Evolutionary conservation across 1,140 invertebrate species (phyloP), one percentile per base, ranked within the genome.

Genomic region (Drosophila chauvacae): DNA sequence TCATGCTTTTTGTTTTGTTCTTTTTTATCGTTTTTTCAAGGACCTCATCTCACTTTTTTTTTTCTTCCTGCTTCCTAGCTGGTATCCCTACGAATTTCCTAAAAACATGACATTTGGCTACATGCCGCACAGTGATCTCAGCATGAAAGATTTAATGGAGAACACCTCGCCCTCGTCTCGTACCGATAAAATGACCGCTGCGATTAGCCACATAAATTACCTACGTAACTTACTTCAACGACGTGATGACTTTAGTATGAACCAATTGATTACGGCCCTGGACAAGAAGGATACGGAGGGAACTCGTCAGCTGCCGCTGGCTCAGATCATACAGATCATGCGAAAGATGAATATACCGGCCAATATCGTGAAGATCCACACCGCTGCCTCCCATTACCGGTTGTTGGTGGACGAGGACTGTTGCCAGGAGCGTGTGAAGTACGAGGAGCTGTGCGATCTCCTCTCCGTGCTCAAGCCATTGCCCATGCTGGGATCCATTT

Each of bases 231-330:
- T 88, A 33, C 71, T 70, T 0, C 48, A 80, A 26, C 57, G 74
- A 4, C 73, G 74, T 2, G 42, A 68, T 3, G 48, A 80, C 10
- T 88, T 91, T 10, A 72, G 85, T 3, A 91, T 91, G 53, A 75
- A 78, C 10, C 83, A 91, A 50, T 44, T 91, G 18, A 70, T 82
- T 16, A 44, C 45, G n/a, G 55, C 61, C n/a, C 47, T 91, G 23
- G 68, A 74, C 47, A 66, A 72, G 14, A 64, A 41, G 53, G 90
- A 91, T 23, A 63, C 74, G 44, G 61, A 80, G n/a, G 56, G 61
- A 4, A 73, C 47, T 0, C 68, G 80, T 1, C 35, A 60, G 10
- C 37, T 91, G 47, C 69, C 76, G 0, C 41, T 77, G 1, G 26
- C 37, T 1, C 56, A 68, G 55, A 78, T 90, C n/a, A 82, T 85